These are phyloP conservation scores for Myripristis jacobus DNA, from an alignment of 2,797 vertebrate genomes.

Conservation along the genomic window DNA sequence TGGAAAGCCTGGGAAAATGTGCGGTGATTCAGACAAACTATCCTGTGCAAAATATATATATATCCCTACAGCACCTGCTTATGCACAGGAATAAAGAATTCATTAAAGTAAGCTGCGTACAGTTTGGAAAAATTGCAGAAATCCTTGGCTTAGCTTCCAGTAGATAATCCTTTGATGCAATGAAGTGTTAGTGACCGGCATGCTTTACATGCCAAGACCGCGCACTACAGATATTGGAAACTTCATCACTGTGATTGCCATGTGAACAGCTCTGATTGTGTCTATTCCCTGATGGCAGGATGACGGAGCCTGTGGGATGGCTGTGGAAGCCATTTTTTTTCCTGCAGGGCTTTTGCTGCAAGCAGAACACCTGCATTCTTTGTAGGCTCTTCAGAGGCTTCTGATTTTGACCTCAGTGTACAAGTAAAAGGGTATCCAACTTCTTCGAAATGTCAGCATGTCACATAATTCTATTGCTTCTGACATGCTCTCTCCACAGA, in stretches of 20 bases:
- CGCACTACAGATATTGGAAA: constrained; percentile 44
- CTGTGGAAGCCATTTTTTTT: constrained; percentile 1
- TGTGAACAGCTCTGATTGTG: constrained; percentile 24
- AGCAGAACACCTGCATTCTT: constrained; percentile 73
- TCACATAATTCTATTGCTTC: constrained; percentile 68
- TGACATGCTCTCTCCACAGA: constrained; percentile 51
- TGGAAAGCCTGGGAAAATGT: constrained; percentile 61
- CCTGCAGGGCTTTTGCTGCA: constrained; percentile 55
- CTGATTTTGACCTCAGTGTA: constrained; percentile 61
- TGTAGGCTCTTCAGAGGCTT: constrained; percentile 43
- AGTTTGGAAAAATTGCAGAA: constrained; percentile 56
- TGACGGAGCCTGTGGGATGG: constrained; percentile 25
- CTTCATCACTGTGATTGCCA: constrained; percentile 24
- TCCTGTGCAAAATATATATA: constrained; percentile 11
- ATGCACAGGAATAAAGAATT: constrained; percentile 63
- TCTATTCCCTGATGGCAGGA: constrained; percentile 30
- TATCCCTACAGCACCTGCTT: constrained; percentile 37
- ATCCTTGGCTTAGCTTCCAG: constrained; percentile 40
- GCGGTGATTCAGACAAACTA: constrained; percentile 31
- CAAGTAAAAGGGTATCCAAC: constrained; percentile 59
- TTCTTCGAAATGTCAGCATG: constrained; percentile 68
- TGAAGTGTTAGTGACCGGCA: constrained; percentile 61
- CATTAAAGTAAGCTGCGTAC: constrained; percentile 55
- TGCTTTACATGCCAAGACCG: constrained; percentile 50
- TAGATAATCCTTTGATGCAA: constrained; percentile 39